Evolutionary conservation across 2,113 vertebrate species (phyloP), one percentile per base, ranked within the genome.

Genomic region (Alligator sinensis): DNA sequence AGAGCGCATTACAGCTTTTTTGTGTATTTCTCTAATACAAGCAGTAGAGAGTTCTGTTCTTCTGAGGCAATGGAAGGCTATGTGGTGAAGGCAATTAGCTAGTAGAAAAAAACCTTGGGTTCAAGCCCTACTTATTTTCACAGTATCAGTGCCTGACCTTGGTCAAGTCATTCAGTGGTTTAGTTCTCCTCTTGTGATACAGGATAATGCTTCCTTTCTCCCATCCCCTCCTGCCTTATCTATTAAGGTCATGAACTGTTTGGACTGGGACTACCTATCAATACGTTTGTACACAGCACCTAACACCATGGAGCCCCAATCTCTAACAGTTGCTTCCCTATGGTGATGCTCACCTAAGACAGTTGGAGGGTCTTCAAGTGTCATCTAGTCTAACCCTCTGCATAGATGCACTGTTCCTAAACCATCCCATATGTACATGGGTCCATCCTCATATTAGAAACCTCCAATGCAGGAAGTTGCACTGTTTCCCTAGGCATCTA

Each of bases 271-370:
- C 87, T 86, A 0, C 60, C 75, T 22, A 11, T 34, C 58, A 25
- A 17, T 54, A 57, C 80, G 75, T 93, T 92, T 90, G 88, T 88
- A 81, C 92, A 34, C 63, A 74, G 38, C 0, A 0, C 27, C 54
- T 77, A 77, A 24, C 27, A 18, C 0, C 0, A 21, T 1, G 18
- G 38, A 91, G 78, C 60, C 63, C 62, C 68, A 60, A 14, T 15
- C 79, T 93, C 1, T 0, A 0, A 0, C 28, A 7, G 60, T 11
- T 4, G 30, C 30, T 28, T 60, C 38, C 58, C 7, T 3, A 38
- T 59, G 57, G n/a, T 70, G 21, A 34, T 47, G 3, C 1, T 3
- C 6, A 18, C 30, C 64, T 54, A 30, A 6, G 11, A 55, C 54
- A 9, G 68, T 16, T 19, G 58, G 82, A 87, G 68, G 11, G 16